Base-by-base conservation (phyloP, 1,140 invertebrate genomes). In the Pogonomyrmex californicus region DNA sequence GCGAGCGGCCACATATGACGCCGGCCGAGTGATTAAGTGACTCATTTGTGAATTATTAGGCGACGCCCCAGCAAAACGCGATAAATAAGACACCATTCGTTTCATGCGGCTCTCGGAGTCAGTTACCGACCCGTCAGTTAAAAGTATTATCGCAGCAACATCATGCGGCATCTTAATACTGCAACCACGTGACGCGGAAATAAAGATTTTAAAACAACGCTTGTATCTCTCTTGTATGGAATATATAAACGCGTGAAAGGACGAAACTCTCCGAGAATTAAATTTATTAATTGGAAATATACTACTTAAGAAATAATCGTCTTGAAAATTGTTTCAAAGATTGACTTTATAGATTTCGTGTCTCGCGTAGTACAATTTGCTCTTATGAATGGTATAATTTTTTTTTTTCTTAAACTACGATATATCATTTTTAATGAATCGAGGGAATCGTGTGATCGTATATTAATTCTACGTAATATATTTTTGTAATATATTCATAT, bases 41-140 rank as follows among this genome's bases (percentile, higher is more conserved):
- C 54, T 83, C 79, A 83, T 83, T 83, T 83, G 54, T 73, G 56
- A 73, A 73, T 83, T 60, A 33, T 83, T 73, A 83, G 77, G 51
- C 79, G 51, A 73, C 79, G 79, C 68, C 79, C 12, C 79, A 62
- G 79, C 17, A 54, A 83, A 83, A 73, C 49, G 47, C 79, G 54
- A 83, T 60, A 83, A 83, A 83, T 83, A 73, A 83, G 73, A 73
- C 12, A 44, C 41, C 65, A 58, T 56, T 71, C 71, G 51, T 82
- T 41, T 71, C 49, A 4, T 38, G 54, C 47, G 2, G 33, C 30
- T 78, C 60, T 65, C 30, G 41, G 30, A 36, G 30, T 62, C 5
- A 23, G 58, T 81, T 38, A 38, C 38, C 41, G 65, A 71, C 65
- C 51, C 33, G 54, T n/a, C n/a, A n/a, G n/a, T 60, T 36, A 47